Conservation (phyloP, 2,888 invertebrate species). For the Mythimna albipuncta region DNA sequence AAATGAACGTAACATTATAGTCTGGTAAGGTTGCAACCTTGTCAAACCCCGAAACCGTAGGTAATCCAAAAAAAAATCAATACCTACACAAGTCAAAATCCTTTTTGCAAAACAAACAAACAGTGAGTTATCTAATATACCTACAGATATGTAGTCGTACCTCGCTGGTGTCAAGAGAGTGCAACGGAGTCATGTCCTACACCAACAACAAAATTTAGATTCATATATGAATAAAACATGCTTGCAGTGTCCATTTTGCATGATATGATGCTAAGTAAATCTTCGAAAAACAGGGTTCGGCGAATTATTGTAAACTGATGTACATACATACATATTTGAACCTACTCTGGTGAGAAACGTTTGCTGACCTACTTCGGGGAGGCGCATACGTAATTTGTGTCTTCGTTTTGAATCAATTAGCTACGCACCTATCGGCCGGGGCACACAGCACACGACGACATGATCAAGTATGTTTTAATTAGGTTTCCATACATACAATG, state of each 20-base stretch:
- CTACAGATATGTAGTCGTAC: not conserved
- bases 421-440: not conserved
- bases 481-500: too few relatives aligned
- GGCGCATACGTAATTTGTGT: not conserved
- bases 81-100: too few relatives aligned
- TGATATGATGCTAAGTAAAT: constrained; percentile 2
- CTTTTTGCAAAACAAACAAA: too few relatives aligned
- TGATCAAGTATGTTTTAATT: too few relatives aligned
- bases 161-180: not conserved
- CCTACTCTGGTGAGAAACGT: constrained; percentile 3
- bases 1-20: too few relatives aligned
- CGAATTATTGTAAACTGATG: constrained; percentile 4
- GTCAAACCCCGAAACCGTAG: too few relatives aligned
- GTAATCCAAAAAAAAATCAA: too few relatives aligned
- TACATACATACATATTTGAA: not conserved
- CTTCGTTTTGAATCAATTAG: not conserved
- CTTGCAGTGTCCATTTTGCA: not conserved
- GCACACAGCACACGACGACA: too few relatives aligned
- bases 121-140: not conserved
- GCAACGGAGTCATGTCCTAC: not conserved
- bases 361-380: constrained; percentile 16
- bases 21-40: too few relatives aligned
- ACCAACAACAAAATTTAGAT: not conserved
- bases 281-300: constrained; percentile 7
- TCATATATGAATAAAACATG: constrained; percentile 13